Evolutionary conservation across 2,113 vertebrate genomes (phyloP).

Genomic region (Pandion haliaetus): DNA sequence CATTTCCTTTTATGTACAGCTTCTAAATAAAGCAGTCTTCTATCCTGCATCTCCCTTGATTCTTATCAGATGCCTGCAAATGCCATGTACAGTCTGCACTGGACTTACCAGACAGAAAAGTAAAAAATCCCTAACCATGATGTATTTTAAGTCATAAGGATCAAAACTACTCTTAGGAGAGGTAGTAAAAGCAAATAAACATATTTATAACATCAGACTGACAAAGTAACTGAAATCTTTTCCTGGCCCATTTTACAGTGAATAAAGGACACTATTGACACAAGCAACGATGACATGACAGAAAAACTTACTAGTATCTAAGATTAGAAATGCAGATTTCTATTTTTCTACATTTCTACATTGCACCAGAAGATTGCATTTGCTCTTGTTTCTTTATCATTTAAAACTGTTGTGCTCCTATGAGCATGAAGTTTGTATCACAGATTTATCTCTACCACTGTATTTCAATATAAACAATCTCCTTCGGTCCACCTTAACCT

Average conservation of each 20-base stretch:
- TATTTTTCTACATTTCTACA: neutral
- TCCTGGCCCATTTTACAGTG: neutral
- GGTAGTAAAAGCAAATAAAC: neutral
- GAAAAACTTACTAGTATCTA: neutral
- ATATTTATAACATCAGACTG: neutral
- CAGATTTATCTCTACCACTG: neutral
- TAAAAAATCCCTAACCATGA: neutral
- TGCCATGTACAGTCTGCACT: neutral
- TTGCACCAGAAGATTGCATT: neutral
- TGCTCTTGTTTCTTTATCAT: neutral
- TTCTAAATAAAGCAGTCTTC: constrained; percentile 40
- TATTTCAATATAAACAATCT: neutral
- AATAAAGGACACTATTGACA: neutral
- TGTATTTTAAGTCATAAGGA: neutral
- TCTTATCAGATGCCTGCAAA: constrained; percentile 32
- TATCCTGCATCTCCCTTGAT: neutral
- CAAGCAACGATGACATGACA: neutral
- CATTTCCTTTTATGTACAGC: constrained; percentile 1
- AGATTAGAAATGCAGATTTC: neutral
- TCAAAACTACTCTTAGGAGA: neutral
- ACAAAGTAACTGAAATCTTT: neutral
- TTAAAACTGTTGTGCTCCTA: neutral
- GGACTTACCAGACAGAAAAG: neutral
- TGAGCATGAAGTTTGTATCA: neutral
- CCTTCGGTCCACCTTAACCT: neutral